Conservation (phyloP, 2,797 vertebrate genomes). For the Danionella dracula region DNA sequence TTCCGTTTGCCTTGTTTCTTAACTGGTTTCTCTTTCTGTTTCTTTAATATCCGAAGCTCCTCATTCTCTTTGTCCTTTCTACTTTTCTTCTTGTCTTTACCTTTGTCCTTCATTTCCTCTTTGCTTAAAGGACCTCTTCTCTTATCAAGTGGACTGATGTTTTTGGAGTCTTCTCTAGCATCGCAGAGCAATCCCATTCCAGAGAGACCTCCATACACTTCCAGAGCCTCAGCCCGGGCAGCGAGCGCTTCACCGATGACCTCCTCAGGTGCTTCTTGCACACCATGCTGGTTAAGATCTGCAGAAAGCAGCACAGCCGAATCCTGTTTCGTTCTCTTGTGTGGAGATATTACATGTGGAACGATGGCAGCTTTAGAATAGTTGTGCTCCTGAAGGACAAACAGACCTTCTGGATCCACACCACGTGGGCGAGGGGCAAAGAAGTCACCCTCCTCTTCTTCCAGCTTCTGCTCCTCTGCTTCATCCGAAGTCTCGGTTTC, state of each 20-base stretch:
- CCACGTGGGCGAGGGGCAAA: constrained; percentile 44
- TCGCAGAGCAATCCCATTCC: constrained; percentile 53
- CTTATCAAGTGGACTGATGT: constrained; percentile 50
- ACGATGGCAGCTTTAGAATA: constrained; percentile 70
- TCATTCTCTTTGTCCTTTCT: constrained; percentile 71
- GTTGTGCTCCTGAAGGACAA: constrained; percentile 82
- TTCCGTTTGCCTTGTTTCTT: constrained; percentile 70
- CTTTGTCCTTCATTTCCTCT: constrained; percentile 55
- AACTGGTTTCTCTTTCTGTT: constrained; percentile 60
- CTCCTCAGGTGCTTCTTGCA: constrained; percentile 87
- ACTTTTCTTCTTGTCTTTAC: constrained; percentile 63
- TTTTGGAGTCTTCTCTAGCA: constrained; percentile 49
- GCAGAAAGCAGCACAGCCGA: constrained; percentile 60
- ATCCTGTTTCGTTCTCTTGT: constrained; percentile 58
- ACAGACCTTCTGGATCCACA: constrained; percentile 58
- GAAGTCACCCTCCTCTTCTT: constrained; percentile 45
- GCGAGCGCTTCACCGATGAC: constrained; percentile 73
- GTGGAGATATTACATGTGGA: constrained; percentile 12
- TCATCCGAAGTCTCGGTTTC: constrained; percentile 81
- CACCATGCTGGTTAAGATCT: constrained; percentile 70
- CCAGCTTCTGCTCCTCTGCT: constrained; percentile 75
- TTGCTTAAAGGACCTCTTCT: constrained; percentile 48
- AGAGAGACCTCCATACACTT: constrained; percentile 40
- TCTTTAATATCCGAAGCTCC: constrained; percentile 57
- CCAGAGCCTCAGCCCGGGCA: constrained; percentile 52